Base-by-base conservation (phyloP, 2,888 invertebrate species). In the Lomographa bimaculata region DNA sequence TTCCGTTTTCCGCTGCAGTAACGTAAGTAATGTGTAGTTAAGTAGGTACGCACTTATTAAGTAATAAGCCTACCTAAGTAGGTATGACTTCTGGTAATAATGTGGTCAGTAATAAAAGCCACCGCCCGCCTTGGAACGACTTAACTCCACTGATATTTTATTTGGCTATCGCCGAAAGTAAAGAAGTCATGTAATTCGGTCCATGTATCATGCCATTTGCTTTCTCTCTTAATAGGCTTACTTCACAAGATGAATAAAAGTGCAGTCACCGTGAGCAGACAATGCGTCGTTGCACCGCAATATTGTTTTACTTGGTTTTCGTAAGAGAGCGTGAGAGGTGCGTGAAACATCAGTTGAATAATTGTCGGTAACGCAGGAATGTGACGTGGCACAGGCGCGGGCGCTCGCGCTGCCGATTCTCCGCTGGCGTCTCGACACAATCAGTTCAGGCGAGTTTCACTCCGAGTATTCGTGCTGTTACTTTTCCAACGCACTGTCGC, bases 401-500 rank as follows among this genome's bases (percentile, higher is more conserved):
- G 50, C 49, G 46, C 14, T 4, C 14, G 14, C 33, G 50, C 50
- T 7, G 17, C 30, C 11, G 17, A 21, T 18, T 16, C 30, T 27
- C 32, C 23, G 11, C 19, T 24, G 20, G 35, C 20, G 16, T 48
- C 60, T 62, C 62, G 51, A 58, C 67, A 79, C 80, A 83, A 83
- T 83, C 86, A 82, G 80, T 80, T 79, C 82, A 72, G 78, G 63
- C 75, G 83, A 84, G 85, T 89, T 89, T 89, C 89, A 84, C 89
- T 76, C 73, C 63, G 85, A 85, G 84, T 86, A 87, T 89, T 85
- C 78, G 80, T 72, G 85, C 72, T 85, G 86, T 85, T 84, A 85
- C 84, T 86, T 87, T 86, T 87, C 80, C 82, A 83, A 86, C 86
- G 86, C 85, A 79, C 87, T 73, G 76, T 64, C 84, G 85, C 84